These are phyloP conservation scores for Drosophila baimaii DNA, from an alignment of 1,140 invertebrate species.

Conservation along the genomic window DNA sequence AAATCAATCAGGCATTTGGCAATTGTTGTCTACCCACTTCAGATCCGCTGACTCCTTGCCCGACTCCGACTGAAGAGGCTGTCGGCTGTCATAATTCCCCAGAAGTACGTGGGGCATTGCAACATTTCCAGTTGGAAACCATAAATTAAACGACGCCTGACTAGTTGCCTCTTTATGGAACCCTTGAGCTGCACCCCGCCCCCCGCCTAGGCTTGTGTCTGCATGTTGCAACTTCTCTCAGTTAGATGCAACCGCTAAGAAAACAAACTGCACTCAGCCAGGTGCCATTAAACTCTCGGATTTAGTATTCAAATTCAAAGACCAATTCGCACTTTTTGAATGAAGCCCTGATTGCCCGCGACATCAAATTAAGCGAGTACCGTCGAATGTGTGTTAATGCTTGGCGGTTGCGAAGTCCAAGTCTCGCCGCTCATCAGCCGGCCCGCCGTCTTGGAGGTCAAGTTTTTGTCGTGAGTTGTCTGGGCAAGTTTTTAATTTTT, in stretches of 20 bases:
- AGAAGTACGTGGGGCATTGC: conserved; percentile 16
- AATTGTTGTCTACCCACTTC: conserved; percentile 52
- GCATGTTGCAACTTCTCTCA: conserved; percentile 22
- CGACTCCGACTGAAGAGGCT: conserved; percentile 27
- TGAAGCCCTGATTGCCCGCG: conserved; percentile 32
- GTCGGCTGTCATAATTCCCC: conserved; percentile 14
- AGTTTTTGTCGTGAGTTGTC: conserved; percentile 44
- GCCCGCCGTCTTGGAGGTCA: conserved; percentile 41
- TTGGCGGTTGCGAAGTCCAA: conserved; percentile 36
- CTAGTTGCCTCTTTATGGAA: conserved; percentile 28
- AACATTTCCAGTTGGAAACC: conserved; percentile 25
- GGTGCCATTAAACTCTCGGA: conserved; percentile 10
- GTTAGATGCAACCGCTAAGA: conserved; percentile 2
- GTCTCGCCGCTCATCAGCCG: conserved; percentile 9
- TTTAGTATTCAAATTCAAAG: conserved; percentile 25
- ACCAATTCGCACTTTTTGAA: conserved; percentile 20
- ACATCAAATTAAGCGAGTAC: conserved; percentile 37
- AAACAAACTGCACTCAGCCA: background rate
- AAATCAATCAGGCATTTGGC: conserved; percentile 70
- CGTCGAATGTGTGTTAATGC: conserved; percentile 71
- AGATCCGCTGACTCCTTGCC: conserved; percentile 34
- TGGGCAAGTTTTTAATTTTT: conserved; percentile 35
- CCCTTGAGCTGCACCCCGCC: conserved; percentile 33
- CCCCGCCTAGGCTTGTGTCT: background rate
- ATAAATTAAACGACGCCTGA: conserved; percentile 42